These are phyloP conservation scores for Allygus modestus DNA, from an alignment of 2,888 invertebrate species.

Conservation along the genomic window DNA sequence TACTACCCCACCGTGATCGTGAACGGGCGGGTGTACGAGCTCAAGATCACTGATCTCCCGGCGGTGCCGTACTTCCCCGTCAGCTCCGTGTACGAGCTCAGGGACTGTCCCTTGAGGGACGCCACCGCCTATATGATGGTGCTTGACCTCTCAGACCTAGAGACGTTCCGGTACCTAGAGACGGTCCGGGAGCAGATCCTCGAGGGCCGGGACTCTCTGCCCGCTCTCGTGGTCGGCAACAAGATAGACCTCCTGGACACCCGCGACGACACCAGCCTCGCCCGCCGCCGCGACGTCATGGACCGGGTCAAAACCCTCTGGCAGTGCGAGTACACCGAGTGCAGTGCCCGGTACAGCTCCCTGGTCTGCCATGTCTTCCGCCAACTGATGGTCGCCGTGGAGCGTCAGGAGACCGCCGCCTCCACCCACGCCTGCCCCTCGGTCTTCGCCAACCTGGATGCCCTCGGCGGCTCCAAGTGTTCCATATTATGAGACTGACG, in stretches of 20 bases:
- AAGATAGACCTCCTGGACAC: slow-evolving; percentile 85
- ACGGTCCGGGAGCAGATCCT: slow-evolving; percentile 95
- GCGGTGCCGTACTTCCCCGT: slow-evolving; percentile 94
- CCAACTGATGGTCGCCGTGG: slow-evolving; percentile 87
- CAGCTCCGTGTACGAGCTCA: slow-evolving; percentile 96
- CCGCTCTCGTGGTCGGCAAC: slow-evolving; percentile 76
- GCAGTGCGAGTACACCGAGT: slow-evolving; percentile 95
- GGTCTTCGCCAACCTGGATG: slow-evolving; percentile 77
- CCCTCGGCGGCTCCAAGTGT: slow-evolving; percentile 78
- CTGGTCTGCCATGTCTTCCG: slow-evolving; percentile 90
- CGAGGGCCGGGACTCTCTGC: slow-evolving; percentile 88
- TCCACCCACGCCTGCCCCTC: slow-evolving; percentile 74
- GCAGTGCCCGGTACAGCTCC: slow-evolving; percentile 87
- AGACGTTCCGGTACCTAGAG: slow-evolving; percentile 94
- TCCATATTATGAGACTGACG: slow-evolving; percentile 69
- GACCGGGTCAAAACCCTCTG: slow-evolving; percentile 96
- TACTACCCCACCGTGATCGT: slow-evolving; percentile 91
- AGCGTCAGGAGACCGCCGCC: slow-evolving; percentile 78
- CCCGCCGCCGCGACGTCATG: slow-evolving; percentile 74
- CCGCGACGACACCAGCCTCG: not conserved
- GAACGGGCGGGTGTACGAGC: slow-evolving; percentile 90
- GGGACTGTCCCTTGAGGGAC: slow-evolving; percentile 88
- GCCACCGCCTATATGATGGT: slow-evolving; percentile 94
- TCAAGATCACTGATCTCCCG: slow-evolving; percentile 91
- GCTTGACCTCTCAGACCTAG: slow-evolving; percentile 94